Percentiles rank a stretch among this genome's conserved stretches.
Evolutionary conservation across 35 echinoderm and acorn worm genomes (phyloP).

Genomic region (Ophiothrix spiculata): DNA sequence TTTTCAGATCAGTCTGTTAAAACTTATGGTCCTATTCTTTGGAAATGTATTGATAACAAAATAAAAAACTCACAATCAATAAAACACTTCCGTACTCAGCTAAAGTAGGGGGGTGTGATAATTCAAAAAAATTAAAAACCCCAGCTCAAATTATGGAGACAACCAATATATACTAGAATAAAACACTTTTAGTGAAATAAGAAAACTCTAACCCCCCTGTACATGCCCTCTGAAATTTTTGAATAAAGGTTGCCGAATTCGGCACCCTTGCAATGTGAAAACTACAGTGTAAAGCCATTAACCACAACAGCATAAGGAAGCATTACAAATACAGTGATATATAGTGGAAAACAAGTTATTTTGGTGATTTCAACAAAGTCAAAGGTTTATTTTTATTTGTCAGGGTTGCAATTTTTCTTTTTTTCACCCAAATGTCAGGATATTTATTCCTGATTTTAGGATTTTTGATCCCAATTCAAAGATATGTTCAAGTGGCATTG

Average conservation of each 20-base stretch:
- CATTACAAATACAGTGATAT: not conserved
- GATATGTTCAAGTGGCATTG: not conserved
- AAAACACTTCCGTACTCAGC: no score
- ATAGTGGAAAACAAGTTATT: not conserved
- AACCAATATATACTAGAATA: not conserved
- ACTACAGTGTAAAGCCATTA: not conserved
- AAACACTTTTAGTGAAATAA: conserved; percentile 1
- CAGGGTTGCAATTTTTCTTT: not conserved
- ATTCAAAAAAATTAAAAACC: not conserved
- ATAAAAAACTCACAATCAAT: no score
- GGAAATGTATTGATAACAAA: no score
- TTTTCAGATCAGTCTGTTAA: no score
- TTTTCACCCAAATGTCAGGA: not conserved
- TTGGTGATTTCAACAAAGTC: not conserved
- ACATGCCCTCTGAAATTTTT: not conserved
- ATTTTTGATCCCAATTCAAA: not conserved
- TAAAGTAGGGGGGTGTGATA: conserved; percentile 10
- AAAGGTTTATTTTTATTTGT: not conserved
- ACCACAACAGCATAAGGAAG: not conserved
- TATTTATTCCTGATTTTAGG: not conserved
- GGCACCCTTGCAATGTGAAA: not conserved
- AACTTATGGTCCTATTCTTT: no score
- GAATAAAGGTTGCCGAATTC: not conserved
- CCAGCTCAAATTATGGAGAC: not conserved
- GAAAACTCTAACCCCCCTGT: not conserved